Percentiles rank a stretch among this genome's conserved stretches.
These are phyloP conservation scores for Pelobates fuscus DNA, from an alignment of 2,113 vertebrate genomes.

Conservation along the genomic window DNA sequence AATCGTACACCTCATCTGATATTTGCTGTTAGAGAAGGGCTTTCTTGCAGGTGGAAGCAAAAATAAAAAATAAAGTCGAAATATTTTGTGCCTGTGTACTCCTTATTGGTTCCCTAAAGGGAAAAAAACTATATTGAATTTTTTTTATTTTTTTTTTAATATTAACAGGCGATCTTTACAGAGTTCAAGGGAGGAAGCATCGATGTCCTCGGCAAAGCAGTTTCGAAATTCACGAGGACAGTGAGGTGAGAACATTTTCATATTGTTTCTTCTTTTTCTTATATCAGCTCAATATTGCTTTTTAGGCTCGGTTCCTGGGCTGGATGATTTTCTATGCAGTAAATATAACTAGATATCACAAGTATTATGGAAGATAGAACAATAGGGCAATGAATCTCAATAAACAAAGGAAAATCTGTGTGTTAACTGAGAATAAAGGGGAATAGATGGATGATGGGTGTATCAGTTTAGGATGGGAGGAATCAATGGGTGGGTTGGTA, in stretches of 20 bases:
- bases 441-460: too few relatives aligned
- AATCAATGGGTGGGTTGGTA: too few relatives aligned
- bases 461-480: too few relatives aligned
- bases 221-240: conserved; percentile 85
- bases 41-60: too few relatives aligned
- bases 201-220: conserved; percentile 83
- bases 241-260: conserved; percentile 74
- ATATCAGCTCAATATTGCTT: not conserved
- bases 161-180: conserved; percentile 76
- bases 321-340: not conserved
- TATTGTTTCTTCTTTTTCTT: not conserved
- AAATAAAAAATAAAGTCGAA: too few relatives aligned
- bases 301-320: not conserved
- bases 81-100: too few relatives aligned
- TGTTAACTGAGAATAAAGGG: too few relatives aligned
- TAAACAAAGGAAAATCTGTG: too few relatives aligned
- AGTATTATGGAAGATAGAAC: not conserved
- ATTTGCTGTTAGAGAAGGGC: too few relatives aligned
- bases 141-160: conserved; percentile 8
- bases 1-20: too few relatives aligned
- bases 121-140: not conserved
- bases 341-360: not conserved
- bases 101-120: too few relatives aligned
- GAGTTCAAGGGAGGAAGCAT: conserved; percentile 73
- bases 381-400: too few relatives aligned